Base-by-base conservation (phyloP, 1,140 invertebrate species). In the Platorchestia sp. region DNA sequence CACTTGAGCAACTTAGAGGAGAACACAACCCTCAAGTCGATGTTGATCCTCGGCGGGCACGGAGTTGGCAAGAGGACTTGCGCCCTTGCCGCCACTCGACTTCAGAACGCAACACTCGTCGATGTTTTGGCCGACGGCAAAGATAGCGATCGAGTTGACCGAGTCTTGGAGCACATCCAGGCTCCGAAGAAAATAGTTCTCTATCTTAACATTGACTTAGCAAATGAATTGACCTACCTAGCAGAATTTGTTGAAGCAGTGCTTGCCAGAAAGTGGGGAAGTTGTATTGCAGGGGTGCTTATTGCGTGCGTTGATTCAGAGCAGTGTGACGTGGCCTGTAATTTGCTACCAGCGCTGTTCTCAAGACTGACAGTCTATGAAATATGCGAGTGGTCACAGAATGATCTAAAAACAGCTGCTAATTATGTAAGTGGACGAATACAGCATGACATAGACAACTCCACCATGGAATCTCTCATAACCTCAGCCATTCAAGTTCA, bases 21-120 rank as follows among this genome's bases (percentile, higher is more conserved):
- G 7, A 41, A 86, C 86, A 36, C 41, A 36, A n/a, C 86, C 44
- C 91, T 47, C 14, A 93, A 93, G 7, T 47, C 45, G 36, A 44
- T 93, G 43, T 22, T 93, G 43, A 44, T 93, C 44, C 40, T 93
- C 14, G 91, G 91, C 0, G 36, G 36, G 3, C 45, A 44, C 16
- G 91, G 91, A 3, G 91, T 93, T 40, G 91, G 91, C 16, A 93
- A 93, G 47, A 42, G 91, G n/a, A 93, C 91, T 41, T 42, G 41
- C 40, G 91, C 45, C 1, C 43, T 93, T 10, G 45, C 91, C 6
- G 91, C 91, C 44, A 16, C 91, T 3, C 7, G 45, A 1, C 43
- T 93, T 45, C 91, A 47, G 43, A 44, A 47, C 5, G 43, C 91
- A 36, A 45, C 45, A 22, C 19, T 93, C 40, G 14, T 93, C 40